These are phyloP conservation scores for Pelodiscus sinensis DNA, from an alignment of 2,113 vertebrate genomes.

Conservation along the genomic window DNA sequence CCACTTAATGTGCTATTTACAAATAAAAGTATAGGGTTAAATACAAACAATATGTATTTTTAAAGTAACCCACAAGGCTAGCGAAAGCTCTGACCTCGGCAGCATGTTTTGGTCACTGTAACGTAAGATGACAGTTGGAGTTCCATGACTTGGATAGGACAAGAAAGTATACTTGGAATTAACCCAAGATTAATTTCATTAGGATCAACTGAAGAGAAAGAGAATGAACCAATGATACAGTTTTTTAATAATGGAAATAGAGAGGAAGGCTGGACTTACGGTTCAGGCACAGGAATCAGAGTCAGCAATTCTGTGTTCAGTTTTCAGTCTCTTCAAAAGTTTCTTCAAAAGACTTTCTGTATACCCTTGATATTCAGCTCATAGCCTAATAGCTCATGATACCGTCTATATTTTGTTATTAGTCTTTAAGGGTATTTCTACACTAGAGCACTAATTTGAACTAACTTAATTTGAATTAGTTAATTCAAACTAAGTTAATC, in stretches of 20 bases:
- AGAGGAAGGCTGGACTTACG: background rate
- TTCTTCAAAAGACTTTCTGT: background rate
- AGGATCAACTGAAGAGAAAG: conserved; percentile 28
- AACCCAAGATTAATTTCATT: conserved; percentile 61
- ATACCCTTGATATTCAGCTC: background rate
- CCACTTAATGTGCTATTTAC: background rate
- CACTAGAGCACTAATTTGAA: too few relatives aligned
- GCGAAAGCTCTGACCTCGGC: conserved; percentile 13
- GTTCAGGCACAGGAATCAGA: background rate
- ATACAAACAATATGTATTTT: background rate
- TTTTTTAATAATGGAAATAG: background rate
- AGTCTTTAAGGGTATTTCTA: too few relatives aligned
- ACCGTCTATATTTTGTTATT: too few relatives aligned
- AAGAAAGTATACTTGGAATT: conserved; percentile 59
- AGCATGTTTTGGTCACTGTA: conserved; percentile 21
- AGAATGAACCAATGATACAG: background rate
- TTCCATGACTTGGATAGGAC: conserved; percentile 7
- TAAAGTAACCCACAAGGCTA: conserved; percentile 29
- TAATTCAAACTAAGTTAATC: too few relatives aligned
- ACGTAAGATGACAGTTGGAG: conserved; percentile 19
- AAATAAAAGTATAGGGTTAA: conserved; percentile 2
- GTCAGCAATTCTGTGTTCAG: background rate
- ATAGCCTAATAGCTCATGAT: too few relatives aligned
- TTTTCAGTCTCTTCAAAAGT: background rate
- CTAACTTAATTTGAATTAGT: too few relatives aligned